Evolutionary conservation across 1,140 invertebrate species (phyloP).

Genomic region (Drosophila seguyi): DNA sequence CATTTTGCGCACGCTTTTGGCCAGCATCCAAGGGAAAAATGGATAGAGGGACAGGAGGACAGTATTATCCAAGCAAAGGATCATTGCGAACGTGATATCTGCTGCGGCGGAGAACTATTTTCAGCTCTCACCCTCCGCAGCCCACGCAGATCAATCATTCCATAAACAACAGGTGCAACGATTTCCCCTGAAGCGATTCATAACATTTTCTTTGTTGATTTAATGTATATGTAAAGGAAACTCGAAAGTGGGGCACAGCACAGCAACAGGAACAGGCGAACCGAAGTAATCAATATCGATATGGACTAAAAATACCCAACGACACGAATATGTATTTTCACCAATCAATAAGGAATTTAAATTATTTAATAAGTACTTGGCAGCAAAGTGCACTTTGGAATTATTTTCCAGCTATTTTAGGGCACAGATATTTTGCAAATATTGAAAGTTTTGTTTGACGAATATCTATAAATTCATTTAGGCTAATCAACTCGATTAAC

Average conservation of each 20-base stretch:
- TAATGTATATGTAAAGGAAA: constrained; percentile 16
- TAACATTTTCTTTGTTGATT: constrained; percentile 15
- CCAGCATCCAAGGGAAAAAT: constrained; percentile 48
- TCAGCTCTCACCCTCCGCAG: constrained; percentile 21
- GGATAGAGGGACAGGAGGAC: constrained; percentile 12
- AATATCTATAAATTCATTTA: constrained; percentile 11
- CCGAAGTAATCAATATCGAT: constrained; percentile 43
- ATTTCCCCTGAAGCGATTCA: constrained; percentile 24
- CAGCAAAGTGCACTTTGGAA: constrained; percentile 9
- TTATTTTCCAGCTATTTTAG: constrained; percentile 19
- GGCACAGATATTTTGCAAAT: not conserved
- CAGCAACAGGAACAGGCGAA: constrained; percentile 15
- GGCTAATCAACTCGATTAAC: constrained; percentile 40
- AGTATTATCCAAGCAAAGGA: constrained; percentile 36
- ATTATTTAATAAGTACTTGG: constrained; percentile 18
- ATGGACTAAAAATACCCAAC: constrained; percentile 30
- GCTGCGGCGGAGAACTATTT: constrained; percentile 29
- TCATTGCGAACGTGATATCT: constrained; percentile 49
- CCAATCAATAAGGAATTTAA: constrained; percentile 30
- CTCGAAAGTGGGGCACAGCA: constrained; percentile 33
- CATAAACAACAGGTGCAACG: constrained; percentile 57
- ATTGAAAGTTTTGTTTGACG: not conserved
- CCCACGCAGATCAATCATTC: constrained; percentile 45
- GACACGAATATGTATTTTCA: constrained; percentile 13
- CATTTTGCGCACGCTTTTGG: constrained; percentile 81